A percentile compares a stretch with the other conserved stretches of the same genome.
These are phyloP conservation scores for Tenebrio molitor DNA, from an alignment of 1,140 invertebrate genomes.

Conservation along the genomic window DNA sequence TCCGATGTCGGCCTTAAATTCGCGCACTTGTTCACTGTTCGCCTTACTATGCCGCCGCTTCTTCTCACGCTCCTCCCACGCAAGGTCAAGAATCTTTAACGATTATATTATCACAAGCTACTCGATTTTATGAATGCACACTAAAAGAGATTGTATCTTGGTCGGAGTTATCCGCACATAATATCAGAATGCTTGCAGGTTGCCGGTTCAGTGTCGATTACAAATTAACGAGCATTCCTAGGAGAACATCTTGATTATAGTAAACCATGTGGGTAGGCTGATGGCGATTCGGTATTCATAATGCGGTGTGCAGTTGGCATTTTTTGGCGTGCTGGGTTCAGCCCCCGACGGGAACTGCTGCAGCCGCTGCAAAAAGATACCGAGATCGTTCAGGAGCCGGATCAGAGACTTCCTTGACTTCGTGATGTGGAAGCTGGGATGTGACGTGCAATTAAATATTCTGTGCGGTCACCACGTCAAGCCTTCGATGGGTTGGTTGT, in stretches of 20 bases:
- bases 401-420: constrained; percentile 13
- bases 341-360: too few species aligned
- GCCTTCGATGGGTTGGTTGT: neutral
- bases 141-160: neutral
- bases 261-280: constrained; percentile 19
- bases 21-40: constrained; percentile 48
- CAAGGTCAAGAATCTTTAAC: constrained; percentile 52
- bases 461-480: neutral
- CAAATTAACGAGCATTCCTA: constrained; percentile 40
- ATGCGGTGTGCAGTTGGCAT: neutral
- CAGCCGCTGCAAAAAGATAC: neutral
- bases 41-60: constrained; percentile 17
- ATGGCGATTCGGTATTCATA: constrained; percentile 7
- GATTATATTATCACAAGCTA: constrained; percentile 49
- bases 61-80: constrained; percentile 50
- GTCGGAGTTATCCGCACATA: constrained; percentile 13
- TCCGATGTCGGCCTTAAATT: constrained; percentile 46
- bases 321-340: neutral
- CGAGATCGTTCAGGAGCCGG: neutral
- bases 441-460: constrained; percentile 4
- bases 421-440: neutral
- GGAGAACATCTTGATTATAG: constrained; percentile 38
- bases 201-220: constrained; percentile 22
- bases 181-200: constrained; percentile 17
- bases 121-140: constrained; percentile 44